Evolutionary conservation across 1,140 invertebrate genomes (phyloP), one percentile per base, ranked within the genome.

Genomic region (Trichoplusia ni): DNA sequence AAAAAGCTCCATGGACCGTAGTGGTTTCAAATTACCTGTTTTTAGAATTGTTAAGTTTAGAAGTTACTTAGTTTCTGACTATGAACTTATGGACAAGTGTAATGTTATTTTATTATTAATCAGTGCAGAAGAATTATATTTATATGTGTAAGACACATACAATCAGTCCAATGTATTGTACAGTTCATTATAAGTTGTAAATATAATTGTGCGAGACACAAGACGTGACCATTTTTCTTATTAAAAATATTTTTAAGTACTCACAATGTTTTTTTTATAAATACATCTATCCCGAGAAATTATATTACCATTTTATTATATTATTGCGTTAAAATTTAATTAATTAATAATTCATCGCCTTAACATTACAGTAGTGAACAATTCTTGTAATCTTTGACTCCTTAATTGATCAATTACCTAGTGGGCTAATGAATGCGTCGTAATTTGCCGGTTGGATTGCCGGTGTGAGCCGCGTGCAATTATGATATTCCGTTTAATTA

Each of bases 1-100:
- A 86, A 77, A 69, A 90, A 87, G 63, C 67, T 90, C 51, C 87
- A 90, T 65, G 87, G 87, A 21, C 84, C 84, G 35, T 86, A 77
- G 47, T 33, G 31, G 46, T 3, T 13, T 35, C 9, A 18, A 13
- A 27, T 27, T 27, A 37, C n/a, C n/a, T n/a, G n/a, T n/a, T n/a
- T n/a, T n/a, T n/a, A n/a, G n/a, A n/a, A n/a, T n/a, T n/a, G n/a
- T 54, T 65, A 25, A 56, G 5, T 31, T 40, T 13, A 19, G 8
- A 1, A 38, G n/a, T 31, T 29, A 44, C 53, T 35, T 27, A 29
- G 9, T 40, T 35, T 37, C 44, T 49, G 44, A 56, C 18, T 23
- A 65, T n/a, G 27, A 21, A 38, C 27, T 47, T 49, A 31, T 37
- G 37, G 53, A 37, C 25, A 61, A 54, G 19, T 61, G 37, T 46